phyloP scores from a whole-genome alignment of 1,140 invertebrate species.

The Argopecten irradians region DNA sequence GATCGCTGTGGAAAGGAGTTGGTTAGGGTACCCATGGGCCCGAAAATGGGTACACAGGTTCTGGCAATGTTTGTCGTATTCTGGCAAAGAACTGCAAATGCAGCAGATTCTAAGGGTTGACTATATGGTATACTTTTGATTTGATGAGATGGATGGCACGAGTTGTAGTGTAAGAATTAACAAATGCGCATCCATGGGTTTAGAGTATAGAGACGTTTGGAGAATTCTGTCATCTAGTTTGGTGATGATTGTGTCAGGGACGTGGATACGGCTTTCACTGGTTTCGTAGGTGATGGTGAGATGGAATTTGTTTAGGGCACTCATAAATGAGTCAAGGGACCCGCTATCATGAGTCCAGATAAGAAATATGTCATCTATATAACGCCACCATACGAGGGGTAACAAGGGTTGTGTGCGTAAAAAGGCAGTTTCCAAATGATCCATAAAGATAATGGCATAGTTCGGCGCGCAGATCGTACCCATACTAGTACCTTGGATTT shows the following conservation, averaged over 20 bases:
- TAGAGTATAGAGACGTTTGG: neutral
- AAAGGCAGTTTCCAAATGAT: neutral
- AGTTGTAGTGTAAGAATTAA: neutral
- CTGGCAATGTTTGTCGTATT: neutral
- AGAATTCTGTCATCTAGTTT: slow-evolving; percentile 5
- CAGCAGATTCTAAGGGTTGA: slow-evolving; percentile 14
- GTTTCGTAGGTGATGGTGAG: neutral
- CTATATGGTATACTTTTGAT: slow-evolving; percentile 32
- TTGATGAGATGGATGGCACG: neutral
- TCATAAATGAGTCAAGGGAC: slow-evolving; percentile 18
- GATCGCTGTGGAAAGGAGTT: neutral
- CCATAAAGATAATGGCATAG: slow-evolving; percentile 36
- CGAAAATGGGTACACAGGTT: neutral
- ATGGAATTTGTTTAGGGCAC: slow-evolving; percentile 23
- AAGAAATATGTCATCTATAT: slow-evolving; percentile 34
- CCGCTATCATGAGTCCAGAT: slow-evolving; percentile 34
- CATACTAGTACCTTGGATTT: slow-evolving; percentile 19
- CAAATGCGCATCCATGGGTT: slow-evolving; percentile 30
- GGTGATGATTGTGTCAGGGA: neutral
- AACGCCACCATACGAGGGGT: slow-evolving; percentile 34
- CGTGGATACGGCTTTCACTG: neutral
- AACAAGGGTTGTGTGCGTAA: neutral
- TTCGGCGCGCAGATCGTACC: slow-evolving; percentile 28
- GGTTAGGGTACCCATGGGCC: neutral
- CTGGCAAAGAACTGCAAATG: neutral